phyloP scores from a whole-genome alignment of 2,888 invertebrate species.

The Sipunculus nudus region DNA sequence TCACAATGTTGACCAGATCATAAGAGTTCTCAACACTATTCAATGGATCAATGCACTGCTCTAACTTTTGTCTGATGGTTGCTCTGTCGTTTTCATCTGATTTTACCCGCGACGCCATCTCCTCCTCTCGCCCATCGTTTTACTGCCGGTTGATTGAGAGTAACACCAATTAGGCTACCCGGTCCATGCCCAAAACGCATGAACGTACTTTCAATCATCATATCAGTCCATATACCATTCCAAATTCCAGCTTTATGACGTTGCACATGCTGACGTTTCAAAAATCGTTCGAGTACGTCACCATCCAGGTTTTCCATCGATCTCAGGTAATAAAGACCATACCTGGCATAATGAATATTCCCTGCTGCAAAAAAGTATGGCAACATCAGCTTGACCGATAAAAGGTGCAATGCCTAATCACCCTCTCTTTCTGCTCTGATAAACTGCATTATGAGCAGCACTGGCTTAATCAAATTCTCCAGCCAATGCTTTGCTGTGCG shows the following conservation, averaged over 20 bases:
- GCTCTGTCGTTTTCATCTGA: too few relatives aligned
- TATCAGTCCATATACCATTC: slow-evolving; percentile 17
- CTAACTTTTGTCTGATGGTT: too few relatives aligned
- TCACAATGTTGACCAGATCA: too few relatives aligned
- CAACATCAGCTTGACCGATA: background rate
- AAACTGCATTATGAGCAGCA: slow-evolving; percentile 11
- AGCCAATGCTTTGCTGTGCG: slow-evolving; percentile 12
- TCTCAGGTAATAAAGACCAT: slow-evolving; percentile 15
- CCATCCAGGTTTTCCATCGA: slow-evolving; percentile 12
- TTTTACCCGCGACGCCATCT: too few relatives aligned
- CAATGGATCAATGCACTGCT: too few relatives aligned
- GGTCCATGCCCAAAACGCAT: slow-evolving; percentile 12
- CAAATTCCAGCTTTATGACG: slow-evolving; percentile 11
- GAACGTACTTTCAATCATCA: slow-evolving; percentile 16
- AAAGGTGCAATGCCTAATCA: slow-evolving; percentile 3
- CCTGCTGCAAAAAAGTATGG: slow-evolving; percentile 8
- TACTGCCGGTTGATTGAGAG: too few relatives aligned
- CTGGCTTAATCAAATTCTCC: slow-evolving; percentile 10
- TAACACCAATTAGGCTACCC: slow-evolving; percentile 14
- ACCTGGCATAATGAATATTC: slow-evolving; percentile 7
- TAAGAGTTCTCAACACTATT: too few relatives aligned
- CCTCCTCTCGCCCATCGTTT: too few relatives aligned
- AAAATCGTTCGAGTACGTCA: background rate
- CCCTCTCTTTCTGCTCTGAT: slow-evolving; percentile 16
- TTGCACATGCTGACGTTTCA: slow-evolving; percentile 15